A percentile compares a stretch with the other conserved stretches of the same genome.
These are phyloP conservation scores for Agriopis marginaria DNA, from an alignment of 2,888 invertebrate genomes.

Conservation along the genomic window DNA sequence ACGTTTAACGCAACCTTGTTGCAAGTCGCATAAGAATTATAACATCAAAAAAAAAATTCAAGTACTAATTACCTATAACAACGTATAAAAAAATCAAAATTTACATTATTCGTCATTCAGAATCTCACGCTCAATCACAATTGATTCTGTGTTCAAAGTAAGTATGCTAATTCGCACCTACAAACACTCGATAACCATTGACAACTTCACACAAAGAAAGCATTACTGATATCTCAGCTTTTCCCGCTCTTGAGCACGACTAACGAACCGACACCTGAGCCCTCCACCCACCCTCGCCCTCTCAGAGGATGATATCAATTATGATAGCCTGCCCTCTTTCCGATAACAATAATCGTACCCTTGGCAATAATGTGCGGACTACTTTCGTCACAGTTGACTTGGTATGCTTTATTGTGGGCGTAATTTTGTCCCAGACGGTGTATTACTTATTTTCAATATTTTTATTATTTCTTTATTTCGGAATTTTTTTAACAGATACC, in stretches of 20 bases:
- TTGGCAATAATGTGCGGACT: slow-evolving; percentile 24
- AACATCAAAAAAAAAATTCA: no score
- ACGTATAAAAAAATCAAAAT: no score
- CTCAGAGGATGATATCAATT: slow-evolving; percentile 47
- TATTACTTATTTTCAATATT: neutral
- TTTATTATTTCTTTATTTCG: no score
- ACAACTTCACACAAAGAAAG: slow-evolving; percentile 25
- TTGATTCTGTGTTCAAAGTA: neutral
- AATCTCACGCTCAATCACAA: no score
- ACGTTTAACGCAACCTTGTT: no score
- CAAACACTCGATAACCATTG: slow-evolving; percentile 7
- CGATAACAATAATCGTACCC: slow-evolving; percentile 33
- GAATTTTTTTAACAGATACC: no score
- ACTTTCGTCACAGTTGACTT: slow-evolving; percentile 22
- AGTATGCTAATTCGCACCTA: slow-evolving; percentile 2
- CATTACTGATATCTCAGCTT: slow-evolving; percentile 38
- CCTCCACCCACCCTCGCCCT: slow-evolving; percentile 27
- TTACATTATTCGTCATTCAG: no score
- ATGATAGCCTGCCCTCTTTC: slow-evolving; percentile 44
- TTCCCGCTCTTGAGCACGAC: slow-evolving; percentile 40
- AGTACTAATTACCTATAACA: no score
- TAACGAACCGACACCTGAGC: slow-evolving; percentile 44
- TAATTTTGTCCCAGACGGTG: neutral
- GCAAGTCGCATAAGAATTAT: no score
- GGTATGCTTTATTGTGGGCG: slow-evolving; percentile 25